Base-by-base conservation (phyloP, 1,140 invertebrate genomes). In the Camponotus pennsylvanicus region DNA sequence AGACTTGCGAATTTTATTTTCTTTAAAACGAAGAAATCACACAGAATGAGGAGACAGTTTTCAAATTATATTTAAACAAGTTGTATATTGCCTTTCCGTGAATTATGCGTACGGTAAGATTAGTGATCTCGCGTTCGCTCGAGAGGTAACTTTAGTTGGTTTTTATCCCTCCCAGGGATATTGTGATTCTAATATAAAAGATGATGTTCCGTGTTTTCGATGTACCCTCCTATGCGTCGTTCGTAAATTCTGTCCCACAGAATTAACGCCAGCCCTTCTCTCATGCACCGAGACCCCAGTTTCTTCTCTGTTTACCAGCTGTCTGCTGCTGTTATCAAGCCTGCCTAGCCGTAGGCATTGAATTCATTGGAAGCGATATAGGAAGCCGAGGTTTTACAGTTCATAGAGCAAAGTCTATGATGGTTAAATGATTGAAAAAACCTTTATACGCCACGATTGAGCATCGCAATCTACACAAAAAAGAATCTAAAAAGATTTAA, bases 301-400 rank as follows among this genome's bases (percentile, higher is more conserved):
- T 75, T 61, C 79, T 83, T 83, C 40, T 70, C 55, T 83, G 79
- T 83, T 83, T 83, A 83, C 79, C 69, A 73, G 40, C 67, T 83
- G 67, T 83, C 79, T 83, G 32, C 55, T 42, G 55, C 55, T 73
- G 69, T 82, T 82, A 82, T 82, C 79, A 82, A 73, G 40, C 79
- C 18, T 32, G 69, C 69, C 40, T 82, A 82, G 79, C 79, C 79
- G 55, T 82, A 82, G 79, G 79, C 79, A 55, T 73, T 82, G 55
- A 82, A 82, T 82, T 73, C 79, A 82, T 82, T 73, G 69, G 55
- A 73, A 21, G 79, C 69, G 67, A 49, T 61, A 82, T 8, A 61
- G 79, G 73, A 73, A 82, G 15, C 67, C 7, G 27, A 9, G 40
- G 40, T 73, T 32, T 73, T 75, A 83, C 69, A 61, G 27, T 83